Evolutionary conservation across 2,797 vertebrate genomes (phyloP).

Genomic region (Muscicapa striata): DNA sequence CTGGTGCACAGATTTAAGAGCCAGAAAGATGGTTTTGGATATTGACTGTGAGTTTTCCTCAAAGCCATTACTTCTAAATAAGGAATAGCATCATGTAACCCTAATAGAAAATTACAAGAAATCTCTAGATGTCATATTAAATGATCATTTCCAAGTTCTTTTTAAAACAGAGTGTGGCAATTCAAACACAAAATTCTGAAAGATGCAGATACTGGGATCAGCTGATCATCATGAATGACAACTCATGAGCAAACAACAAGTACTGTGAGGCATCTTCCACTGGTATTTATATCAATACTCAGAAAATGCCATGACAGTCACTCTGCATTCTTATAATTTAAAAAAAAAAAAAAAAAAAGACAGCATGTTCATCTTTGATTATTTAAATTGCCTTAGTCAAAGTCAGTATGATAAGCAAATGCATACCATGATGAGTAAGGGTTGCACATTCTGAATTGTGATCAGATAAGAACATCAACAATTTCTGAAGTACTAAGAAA

Average conservation of each 20-base stretch:
- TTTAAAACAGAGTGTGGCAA: fast-evolving
- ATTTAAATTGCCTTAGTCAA: background rate
- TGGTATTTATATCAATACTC: background rate
- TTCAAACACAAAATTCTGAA: background rate
- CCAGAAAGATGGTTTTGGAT: background rate
- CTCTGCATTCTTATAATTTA: background rate
- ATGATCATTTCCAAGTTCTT: background rate
- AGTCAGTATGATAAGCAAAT: background rate
- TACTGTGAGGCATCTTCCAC: background rate
- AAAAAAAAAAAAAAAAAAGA: background rate
- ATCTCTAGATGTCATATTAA: background rate
- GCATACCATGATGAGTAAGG: background rate
- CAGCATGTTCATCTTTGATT: background rate
- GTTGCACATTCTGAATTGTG: background rate
- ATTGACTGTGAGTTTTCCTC: background rate
- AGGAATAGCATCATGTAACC: background rate
- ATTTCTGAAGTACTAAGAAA: background rate
- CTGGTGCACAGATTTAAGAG: background rate
- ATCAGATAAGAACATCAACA: background rate
- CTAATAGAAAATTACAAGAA: background rate
- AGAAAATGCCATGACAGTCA: background rate
- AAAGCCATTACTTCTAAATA: background rate
- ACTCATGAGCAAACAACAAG: background rate
- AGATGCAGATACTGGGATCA: background rate
- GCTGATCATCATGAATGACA: background rate